phyloP scores from a whole-genome alignment of 2,797 vertebrate species.

The Onychomys leucogaster region DNA sequence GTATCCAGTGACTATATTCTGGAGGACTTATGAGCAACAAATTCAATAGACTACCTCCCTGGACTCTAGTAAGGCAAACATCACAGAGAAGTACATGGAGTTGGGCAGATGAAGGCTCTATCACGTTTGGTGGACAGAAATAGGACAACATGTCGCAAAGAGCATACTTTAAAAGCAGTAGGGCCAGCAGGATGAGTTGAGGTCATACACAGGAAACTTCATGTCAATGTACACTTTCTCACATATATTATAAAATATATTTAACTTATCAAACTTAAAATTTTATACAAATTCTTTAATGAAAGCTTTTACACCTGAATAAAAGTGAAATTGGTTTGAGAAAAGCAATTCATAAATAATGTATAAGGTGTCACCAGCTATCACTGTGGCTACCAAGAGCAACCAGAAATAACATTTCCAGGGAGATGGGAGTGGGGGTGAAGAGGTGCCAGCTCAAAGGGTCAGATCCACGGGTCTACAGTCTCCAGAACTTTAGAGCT shows the following conservation, averaged over 20 bases:
- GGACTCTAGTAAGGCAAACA: not conserved
- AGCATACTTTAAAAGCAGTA: not conserved
- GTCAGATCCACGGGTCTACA: not conserved
- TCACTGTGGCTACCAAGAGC: not conserved
- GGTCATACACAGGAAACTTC: not conserved
- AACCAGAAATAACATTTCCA: not conserved
- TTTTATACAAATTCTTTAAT: constrained; percentile 17
- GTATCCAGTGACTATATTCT: too few relatives aligned
- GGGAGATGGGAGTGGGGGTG: not conserved
- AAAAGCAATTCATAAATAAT: not conserved
- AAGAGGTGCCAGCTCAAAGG: fast-evolving
- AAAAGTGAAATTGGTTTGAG: constrained; percentile 25
- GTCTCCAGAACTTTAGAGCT: not conserved
- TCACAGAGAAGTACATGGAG: not conserved
- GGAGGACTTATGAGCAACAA: not conserved
- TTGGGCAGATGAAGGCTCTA: not conserved
- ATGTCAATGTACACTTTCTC: not conserved
- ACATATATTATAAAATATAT: constrained; percentile 6
- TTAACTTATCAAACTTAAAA: not conserved
- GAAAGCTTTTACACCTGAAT: not conserved
- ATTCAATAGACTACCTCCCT: not conserved
- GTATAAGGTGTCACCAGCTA: too few relatives aligned
- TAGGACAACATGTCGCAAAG: not conserved
- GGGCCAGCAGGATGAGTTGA: not conserved
- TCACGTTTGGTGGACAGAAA: not conserved